phyloP scores from a whole-genome alignment of 2,888 invertebrate genomes.

The Chaitophorus viminalis region DNA sequence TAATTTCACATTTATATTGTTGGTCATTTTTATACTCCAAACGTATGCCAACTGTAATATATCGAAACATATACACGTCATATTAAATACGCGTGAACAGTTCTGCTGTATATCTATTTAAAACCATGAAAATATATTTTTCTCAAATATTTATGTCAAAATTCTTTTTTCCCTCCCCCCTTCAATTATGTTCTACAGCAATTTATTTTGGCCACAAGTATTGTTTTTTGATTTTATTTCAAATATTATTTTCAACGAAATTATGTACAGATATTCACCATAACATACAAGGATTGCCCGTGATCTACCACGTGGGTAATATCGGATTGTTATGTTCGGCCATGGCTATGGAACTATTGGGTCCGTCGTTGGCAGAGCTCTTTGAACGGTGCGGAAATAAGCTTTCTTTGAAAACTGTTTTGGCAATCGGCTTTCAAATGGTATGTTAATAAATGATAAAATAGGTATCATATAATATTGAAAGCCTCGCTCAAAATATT shows the following conservation, averaged over 20 bases:
- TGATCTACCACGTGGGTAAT: constrained; percentile 10
- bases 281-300: neutral
- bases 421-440: constrained; percentile 36
- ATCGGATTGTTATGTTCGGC: constrained; percentile 4
- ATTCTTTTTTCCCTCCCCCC: too few species aligned
- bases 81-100: too few species aligned
- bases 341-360: constrained; percentile 44
- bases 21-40: too few species aligned
- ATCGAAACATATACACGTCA: too few species aligned
- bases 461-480: neutral
- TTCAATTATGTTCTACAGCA: too few species aligned
- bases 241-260: neutral
- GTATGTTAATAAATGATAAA: neutral
- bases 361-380: constrained; percentile 14
- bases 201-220: too few species aligned
- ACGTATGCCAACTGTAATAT: too few species aligned
- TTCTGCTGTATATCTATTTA: too few species aligned
- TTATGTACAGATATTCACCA: neutral
- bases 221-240: too few species aligned
- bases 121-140: too few species aligned
- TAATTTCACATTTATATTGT: too few species aligned
- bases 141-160: too few species aligned
- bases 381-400: constrained; percentile 3
- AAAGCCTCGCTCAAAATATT: neutral
- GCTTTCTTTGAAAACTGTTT: constrained; percentile 31